A percentile compares a stretch with the other conserved stretches of the same genome.
Conservation (phyloP, 1,140 invertebrate genomes). For the Melanaphis sacchari region DNA sequence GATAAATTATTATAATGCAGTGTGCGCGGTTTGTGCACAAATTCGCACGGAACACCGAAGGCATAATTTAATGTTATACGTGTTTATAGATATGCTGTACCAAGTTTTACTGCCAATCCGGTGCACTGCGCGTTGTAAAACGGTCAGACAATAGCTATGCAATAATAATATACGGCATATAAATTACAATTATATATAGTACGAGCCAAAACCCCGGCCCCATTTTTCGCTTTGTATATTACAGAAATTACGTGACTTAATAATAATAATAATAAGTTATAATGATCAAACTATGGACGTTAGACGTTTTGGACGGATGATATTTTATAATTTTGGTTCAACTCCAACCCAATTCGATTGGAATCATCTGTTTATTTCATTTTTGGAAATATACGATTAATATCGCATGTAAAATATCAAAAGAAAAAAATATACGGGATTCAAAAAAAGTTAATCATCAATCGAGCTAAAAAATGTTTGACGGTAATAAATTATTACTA, state of each 20-base stretch:
- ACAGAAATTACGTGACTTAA: not conserved
- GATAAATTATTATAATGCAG: constrained; percentile 7
- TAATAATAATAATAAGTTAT: not conserved
- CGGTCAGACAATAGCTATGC: not conserved
- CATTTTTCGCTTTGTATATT: not conserved
- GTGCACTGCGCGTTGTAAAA: too few relatives aligned
- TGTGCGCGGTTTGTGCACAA: not conserved
- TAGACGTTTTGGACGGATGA: not conserved
- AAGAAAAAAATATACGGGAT: too few relatives aligned
- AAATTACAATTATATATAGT: not conserved
- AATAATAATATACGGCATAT: not conserved
- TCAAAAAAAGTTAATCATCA: not conserved
- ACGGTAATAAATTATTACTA: too few relatives aligned
- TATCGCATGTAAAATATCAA: too few relatives aligned
- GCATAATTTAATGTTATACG: not conserved
- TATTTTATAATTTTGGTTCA: not conserved
- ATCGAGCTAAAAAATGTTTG: not conserved
- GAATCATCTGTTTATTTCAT: not conserved
- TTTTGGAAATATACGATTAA: not conserved
- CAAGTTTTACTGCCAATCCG: too few relatives aligned
- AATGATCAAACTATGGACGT: not conserved
- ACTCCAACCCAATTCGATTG: not conserved
- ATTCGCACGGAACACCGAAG: not conserved
- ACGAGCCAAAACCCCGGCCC: not conserved
- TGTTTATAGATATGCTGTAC: too few relatives aligned